Base-by-base conservation (phyloP, 2,113 vertebrate species). In the Sminthopsis crassicaudata region DNA sequence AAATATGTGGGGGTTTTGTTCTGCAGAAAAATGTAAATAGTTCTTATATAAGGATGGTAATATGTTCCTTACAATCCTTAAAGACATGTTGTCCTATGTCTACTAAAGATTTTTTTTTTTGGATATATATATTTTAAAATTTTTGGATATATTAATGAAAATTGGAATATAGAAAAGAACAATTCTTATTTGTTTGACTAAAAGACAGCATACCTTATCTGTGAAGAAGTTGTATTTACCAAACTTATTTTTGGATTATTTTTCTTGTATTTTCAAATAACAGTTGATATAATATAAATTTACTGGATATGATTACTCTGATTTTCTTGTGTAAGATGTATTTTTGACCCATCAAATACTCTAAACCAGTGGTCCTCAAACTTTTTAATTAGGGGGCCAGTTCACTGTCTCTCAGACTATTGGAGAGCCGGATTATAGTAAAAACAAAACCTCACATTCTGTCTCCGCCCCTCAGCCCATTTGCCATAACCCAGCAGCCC, bases 21-120 rank as follows among this genome's bases (percentile, higher is more conserved):
- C 2, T 25, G 4, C 19, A 53, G 24, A 23, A 95, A 93, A 51
- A n/a, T 27, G 51, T 46, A 12, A 92, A 0, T 84, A 91, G 25
- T 23, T 88, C 95, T 94, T 93, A 90, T 94, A 93, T 90, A 95
- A 30, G 36, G 46, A 42, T 53, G 57, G 27, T 89, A 30, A 6
- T 89, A 93, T 36, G 95, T 90, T 57, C 14, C 67, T 9, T 19
- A 51, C 8, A 84, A 19, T 84, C 19, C 57, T 52, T 91, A 16
- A 52, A 95, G 27, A 19, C 94, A 53, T 42, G 88, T 95, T 19
- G 0, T 89, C 53, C 55, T 91, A 9, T 91, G 76, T 25, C 90
- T n/a, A 46, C 42, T n/a, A 67, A 36, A 42, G 24, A 90, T 76
- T 92, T 94, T 54, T 95, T 95, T 67, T 84, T 84, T 76, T 76